Base-by-base conservation (phyloP, 2,888 invertebrate genomes). In the Habrosyne pyritoides region DNA sequence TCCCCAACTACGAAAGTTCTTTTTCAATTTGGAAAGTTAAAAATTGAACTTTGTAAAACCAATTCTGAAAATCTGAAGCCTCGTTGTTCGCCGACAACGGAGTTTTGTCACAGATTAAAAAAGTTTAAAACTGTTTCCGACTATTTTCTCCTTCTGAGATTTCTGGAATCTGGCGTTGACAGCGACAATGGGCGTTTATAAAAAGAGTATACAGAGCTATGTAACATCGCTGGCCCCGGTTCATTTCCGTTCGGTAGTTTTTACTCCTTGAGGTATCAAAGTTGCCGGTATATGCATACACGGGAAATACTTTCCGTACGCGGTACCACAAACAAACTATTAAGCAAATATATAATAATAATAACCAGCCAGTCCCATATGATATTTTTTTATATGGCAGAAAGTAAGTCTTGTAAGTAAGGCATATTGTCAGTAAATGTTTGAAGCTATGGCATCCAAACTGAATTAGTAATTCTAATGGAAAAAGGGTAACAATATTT, bases 71-170 rank as follows among this genome's bases (percentile, higher is more conserved):
- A 77, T 70, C 66, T 70, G 65, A 73, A 70, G 57, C 63, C 49
- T 54, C 62, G 63, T 63, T 65, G 61, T 67, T 71, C 71, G 63
- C 67, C 60, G 72, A 75, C 69, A 69, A 69, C 58, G 53, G 70
- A 75, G 69, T 77, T 79, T 73, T 68, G 67, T 73, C 66, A 75
- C 68, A 76, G 77, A 81, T 81, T 81, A 81, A 83, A 81, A 81
- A 82, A 81, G 77, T 82, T 79, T 71, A 63, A 67, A 73, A 78
- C 71, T 73, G 73, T 71, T 73, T 65, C 61, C 55, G 68, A 73
- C 74, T 75, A 75, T 63, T 71, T 68, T 67, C 64, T 52, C 60
- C 50, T 56, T 55, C 54, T 52, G 55, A 60, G 63, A 64, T 73
- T 68, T 69, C 58, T 54, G 64, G 63, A 61, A 56, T 61, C 59